These are phyloP conservation scores for Conops quadrifasciatus DNA, from an alignment of 2,888 invertebrate genomes.

Conservation along the genomic window DNA sequence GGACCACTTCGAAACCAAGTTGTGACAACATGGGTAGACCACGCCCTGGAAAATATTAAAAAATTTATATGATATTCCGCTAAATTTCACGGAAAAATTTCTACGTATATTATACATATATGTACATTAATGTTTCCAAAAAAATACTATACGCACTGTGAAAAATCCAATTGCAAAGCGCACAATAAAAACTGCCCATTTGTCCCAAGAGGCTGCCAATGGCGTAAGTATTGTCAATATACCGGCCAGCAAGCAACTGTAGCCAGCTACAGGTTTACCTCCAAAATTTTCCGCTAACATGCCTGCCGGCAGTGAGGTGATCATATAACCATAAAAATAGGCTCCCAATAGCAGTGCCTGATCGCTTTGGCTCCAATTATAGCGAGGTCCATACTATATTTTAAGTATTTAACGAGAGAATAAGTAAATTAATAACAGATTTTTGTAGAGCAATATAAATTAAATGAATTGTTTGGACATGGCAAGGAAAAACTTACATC, in stretches of 20 bases:
- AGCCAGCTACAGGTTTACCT: constrained; percentile 71
- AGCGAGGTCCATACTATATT: constrained; percentile 66
- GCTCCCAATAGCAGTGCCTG: constrained; percentile 74
- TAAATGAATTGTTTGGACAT: constrained; percentile 5
- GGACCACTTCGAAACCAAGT: constrained; percentile 76
- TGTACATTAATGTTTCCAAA: background rate
- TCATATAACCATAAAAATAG: constrained; percentile 76
- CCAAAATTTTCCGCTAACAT: constrained; percentile 73
- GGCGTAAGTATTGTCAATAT: constrained; percentile 72
- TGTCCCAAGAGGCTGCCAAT: constrained; percentile 69
- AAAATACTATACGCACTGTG: constrained; percentile 68
- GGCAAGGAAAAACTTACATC: constrained; percentile 54
- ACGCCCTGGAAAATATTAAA: constrained; percentile 48
- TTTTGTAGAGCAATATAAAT: constrained; percentile 9
- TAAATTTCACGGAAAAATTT: background rate
- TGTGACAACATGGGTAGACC: constrained; percentile 58
- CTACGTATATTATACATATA: constrained; percentile 1
- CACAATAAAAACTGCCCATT: constrained; percentile 68
- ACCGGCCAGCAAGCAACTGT: constrained; percentile 65
- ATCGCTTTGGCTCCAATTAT: constrained; percentile 70
- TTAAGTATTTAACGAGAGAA: background rate
- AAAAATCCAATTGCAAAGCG: constrained; percentile 72
- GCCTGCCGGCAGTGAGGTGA: constrained; percentile 73
- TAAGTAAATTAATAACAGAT: constrained; percentile 12
- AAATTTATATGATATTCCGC: constrained; percentile 7